Base-by-base conservation (phyloP, 2,888 invertebrate species). In the Rhodophaea formosa region DNA sequence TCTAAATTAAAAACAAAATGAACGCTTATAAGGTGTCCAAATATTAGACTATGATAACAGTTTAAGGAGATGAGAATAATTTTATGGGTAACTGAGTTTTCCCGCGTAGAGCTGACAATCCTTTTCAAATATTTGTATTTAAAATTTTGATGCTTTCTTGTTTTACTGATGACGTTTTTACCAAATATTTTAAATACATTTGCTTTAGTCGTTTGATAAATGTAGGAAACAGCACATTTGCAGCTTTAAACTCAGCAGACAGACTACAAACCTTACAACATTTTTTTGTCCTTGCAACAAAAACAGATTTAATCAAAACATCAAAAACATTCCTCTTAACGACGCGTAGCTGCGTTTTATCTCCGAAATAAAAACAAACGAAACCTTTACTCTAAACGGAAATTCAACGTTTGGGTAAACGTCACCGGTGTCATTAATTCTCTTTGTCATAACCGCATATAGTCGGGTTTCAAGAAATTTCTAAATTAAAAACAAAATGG, bases 41-140 rank as follows among this genome's bases (percentile, higher is more conserved):
- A 88, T 83, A 86, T 86, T 86, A 80, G 75, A 74, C 77, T 69
- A 77, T 75, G 85, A 86, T 86, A 84, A 84, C 79, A 75, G 71
- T 69, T 79, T 79, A 76, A 70, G 68, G 68, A 73, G 76, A 79
- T 75, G 79, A 72, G 76, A 79, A 82, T 80, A 79, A 83, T 79
- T 84, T 83, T 80, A 77, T 78, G 76, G n/a, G 12, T 0, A 12
- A 17, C 35, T 35, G 51, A 35, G 51, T 35, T 1, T 12, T 17
- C 6, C 7, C 8, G 14, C n/a, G 17, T 39, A 17, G 51, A 51
- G 39, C 17, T 35, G 51, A 39, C 51, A 51, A 23, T 12, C n/a
- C 3, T 39, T 5, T 12, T 8, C 39, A 12, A n/a, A 6, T 10
- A 39, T n/a, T n/a, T n/a, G n/a, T n/a, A n/a, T n/a, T n/a, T n/a